Evolutionary conservation across 2,797 vertebrate genomes (phyloP), one percentile per base, ranked within the genome.

Genomic region (Echiichthys vipera): DNA sequence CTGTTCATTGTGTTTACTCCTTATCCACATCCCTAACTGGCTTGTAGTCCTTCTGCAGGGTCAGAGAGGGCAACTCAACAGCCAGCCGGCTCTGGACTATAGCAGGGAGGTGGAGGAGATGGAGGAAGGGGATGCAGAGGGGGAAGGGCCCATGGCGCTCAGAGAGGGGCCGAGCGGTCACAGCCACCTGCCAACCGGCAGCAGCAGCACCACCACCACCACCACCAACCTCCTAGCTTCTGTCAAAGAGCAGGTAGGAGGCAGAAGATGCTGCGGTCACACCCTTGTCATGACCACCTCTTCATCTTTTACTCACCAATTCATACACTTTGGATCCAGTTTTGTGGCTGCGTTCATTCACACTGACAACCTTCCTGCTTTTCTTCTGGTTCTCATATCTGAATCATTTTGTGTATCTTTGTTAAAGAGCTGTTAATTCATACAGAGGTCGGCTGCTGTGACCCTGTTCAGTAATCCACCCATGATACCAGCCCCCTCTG

Each of bases 191-290:
- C 71, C 90, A 8, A 95, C 96, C 55, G 49, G 75, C 58, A 65
- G 61, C 71, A 94, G 94, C 79, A 95, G 94, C 83, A 95, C 2
- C 68, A 65, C 51, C 56, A 72, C 95, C 67, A 97, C 96, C 77
- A 97, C 98, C 86, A 97, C 92, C n/a, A 98, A 96, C 92, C 96
- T 99, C 81, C 85, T 99, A 86, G 97, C 97, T 61, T 99, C 97
- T 18, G 97, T 99, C 34, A 99, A 99, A 94, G 98, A 99, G 90
- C 98, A 99, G 97, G 98, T 95, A 91, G 57, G 71, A 56, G 29
- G 40, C 64, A 30, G 51, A 22, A 27, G 71, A 56, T 56, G 50
- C 74, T 70, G 71, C 65, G 67, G 77, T 62, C 80, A 57, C 80
- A 71, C 67, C 75, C 67, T 46, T 34, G 39, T 14, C 43, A 14